phyloP scores from a whole-genome alignment of 2,888 invertebrate genomes.

The Athetis lepigone region DNA sequence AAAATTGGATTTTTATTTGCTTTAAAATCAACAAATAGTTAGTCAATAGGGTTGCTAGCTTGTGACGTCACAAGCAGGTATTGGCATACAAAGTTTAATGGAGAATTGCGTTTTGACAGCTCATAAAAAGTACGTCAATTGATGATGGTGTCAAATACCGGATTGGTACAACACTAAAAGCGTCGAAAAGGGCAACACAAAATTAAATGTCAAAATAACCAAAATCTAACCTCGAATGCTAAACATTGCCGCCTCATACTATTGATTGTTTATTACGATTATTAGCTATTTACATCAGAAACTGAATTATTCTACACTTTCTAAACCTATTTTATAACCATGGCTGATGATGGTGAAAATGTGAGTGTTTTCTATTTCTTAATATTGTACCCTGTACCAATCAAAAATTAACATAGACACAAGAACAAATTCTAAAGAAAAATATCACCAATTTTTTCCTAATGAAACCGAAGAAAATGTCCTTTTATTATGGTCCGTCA shows the following conservation, averaged over 20 bases:
- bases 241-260: slow-evolving; percentile 22
- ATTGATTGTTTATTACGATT: slow-evolving; percentile 34
- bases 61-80: too few species aligned
- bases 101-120: too few species aligned
- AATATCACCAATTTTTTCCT: too few species aligned
- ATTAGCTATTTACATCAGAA: background rate
- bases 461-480: too few species aligned
- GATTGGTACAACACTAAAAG: background rate
- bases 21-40: too few species aligned
- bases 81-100: too few species aligned
- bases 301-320: background rate
- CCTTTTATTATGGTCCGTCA: background rate
- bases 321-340: slow-evolving; percentile 3
- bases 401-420: background rate
- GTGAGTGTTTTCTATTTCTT: slow-evolving; percentile 70
- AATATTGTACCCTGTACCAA: slow-evolving; percentile 11
- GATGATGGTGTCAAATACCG: too few species aligned
- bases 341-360: slow-evolving; percentile 88
- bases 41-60: too few species aligned
- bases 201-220: slow-evolving; percentile 16
- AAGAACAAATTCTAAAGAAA: background rate
- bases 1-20: too few species aligned
- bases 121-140: too few species aligned
- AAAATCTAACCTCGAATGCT: slow-evolving; percentile 36
- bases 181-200: slow-evolving; percentile 14